These are phyloP conservation scores for Teleiodes luculella DNA, from an alignment of 2,888 invertebrate species.

Conservation along the genomic window DNA sequence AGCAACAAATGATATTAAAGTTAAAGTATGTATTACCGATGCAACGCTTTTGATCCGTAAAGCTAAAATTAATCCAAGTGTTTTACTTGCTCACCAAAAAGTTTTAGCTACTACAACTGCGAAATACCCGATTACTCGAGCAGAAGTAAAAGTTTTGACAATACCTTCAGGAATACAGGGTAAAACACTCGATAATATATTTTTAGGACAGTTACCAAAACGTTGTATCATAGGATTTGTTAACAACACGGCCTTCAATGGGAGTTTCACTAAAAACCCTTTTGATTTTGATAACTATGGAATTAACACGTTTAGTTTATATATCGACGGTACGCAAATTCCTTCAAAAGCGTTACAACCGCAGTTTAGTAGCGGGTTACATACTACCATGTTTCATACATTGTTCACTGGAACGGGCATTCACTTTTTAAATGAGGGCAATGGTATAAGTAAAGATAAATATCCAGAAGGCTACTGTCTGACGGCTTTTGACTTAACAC, in stretches of 20 bases:
- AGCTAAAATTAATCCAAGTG: conserved; percentile 22
- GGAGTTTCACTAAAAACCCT: conserved; percentile 26
- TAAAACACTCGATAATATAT: conserved; percentile 28
- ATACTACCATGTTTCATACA: too few species aligned
- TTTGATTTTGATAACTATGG: conserved; percentile 28
- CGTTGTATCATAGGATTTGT: conserved; percentile 26
- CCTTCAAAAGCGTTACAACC: conserved; percentile 23
- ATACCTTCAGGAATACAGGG: conserved; percentile 26
- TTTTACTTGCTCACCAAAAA: conserved; percentile 24
- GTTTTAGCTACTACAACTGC: conserved; percentile 24
- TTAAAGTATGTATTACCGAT: conserved; percentile 20
- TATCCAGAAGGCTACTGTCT: too few species aligned
- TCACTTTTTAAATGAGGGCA: too few species aligned
- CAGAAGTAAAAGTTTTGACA: conserved; percentile 27
- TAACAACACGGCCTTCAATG: conserved; percentile 24
- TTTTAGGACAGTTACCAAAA: conserved; percentile 27
- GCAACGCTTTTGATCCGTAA: conserved; percentile 21
- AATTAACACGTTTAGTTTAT: conserved; percentile 26
- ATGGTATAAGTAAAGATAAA: too few species aligned
- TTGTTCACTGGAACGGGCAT: too few species aligned
- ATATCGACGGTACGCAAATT: conserved; percentile 26
- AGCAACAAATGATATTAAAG: conserved; percentile 14
- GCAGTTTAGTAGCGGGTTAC: conserved; percentile 13
- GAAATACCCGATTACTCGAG: conserved; percentile 29
- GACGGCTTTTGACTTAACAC: too few species aligned